Evolutionary conservation across 2,888 invertebrate genomes (phyloP).

Genomic region (Brachyptera risi): DNA sequence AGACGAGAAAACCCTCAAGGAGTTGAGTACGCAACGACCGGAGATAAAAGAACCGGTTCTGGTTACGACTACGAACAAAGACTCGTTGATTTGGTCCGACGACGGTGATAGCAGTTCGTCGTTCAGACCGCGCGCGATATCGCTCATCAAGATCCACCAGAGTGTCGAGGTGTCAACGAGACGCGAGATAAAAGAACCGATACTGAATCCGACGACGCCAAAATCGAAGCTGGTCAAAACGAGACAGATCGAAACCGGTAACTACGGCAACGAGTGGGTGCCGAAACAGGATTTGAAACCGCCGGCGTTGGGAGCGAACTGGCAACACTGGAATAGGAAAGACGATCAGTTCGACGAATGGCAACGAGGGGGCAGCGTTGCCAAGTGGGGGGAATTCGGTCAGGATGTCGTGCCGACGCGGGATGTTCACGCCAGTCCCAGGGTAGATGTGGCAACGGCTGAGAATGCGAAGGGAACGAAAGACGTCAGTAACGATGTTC

Average conservation of each 20-base stretch:
- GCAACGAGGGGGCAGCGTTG: no score
- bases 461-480: no score
- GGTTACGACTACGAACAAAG: background rate
- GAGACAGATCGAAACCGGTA: no score
- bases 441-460: background rate
- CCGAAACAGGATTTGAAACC: slow-evolving; percentile 39
- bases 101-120: slow-evolving; percentile 4
- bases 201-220: slow-evolving; percentile 53
- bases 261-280: slow-evolving; percentile 40
- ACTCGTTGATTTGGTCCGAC: background rate
- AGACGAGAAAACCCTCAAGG: background rate
- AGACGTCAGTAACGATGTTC: no score
- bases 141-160: background rate
- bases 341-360: no score
- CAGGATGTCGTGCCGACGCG: no score
- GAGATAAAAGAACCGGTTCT: slow-evolving; percentile 29
- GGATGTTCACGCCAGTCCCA: background rate
- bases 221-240: slow-evolving; percentile 21
- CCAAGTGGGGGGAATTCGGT: background rate
- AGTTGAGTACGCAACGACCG: no score
- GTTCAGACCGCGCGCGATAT: background rate
- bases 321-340: slow-evolving; percentile 36
- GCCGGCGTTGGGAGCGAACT: slow-evolving; percentile 37
- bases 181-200: slow-evolving; percentile 69
- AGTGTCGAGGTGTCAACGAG: slow-evolving; percentile 29